phyloP scores from a whole-genome alignment of 2,888 invertebrate genomes.

The Eulithis prunata region DNA sequence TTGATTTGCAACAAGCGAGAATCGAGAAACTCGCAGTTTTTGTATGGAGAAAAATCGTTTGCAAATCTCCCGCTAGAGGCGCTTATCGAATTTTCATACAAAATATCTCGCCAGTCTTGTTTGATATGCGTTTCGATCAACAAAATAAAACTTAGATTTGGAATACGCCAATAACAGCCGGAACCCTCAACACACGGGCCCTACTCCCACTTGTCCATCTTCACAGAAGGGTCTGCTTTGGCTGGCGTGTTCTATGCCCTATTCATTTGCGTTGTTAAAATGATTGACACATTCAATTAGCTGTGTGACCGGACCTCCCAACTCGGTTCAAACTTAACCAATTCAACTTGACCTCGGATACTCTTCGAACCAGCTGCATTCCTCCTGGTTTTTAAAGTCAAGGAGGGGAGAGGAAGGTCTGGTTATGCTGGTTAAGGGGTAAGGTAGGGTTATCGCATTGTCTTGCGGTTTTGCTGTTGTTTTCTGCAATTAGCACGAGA shows the following conservation, averaged over 20 bases:
- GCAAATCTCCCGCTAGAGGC: too few species aligned
- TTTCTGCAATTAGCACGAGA: constrained; percentile 77
- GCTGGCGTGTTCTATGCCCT: constrained; percentile 71
- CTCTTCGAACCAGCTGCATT: constrained; percentile 6
- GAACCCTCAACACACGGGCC: background rate
- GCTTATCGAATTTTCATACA: too few species aligned
- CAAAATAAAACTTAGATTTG: background rate
- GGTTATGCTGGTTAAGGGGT: constrained; percentile 52
- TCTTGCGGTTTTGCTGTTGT: constrained; percentile 76
- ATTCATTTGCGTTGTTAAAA: constrained; percentile 88
- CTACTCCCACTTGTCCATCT: constrained; percentile 26
- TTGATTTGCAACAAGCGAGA: too few species aligned
- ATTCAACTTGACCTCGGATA: constrained; percentile 48
- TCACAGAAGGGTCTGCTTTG: constrained; percentile 52
- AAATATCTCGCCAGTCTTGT: too few species aligned
- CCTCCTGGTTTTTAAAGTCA: constrained; percentile 17
- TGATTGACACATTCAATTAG: constrained; percentile 93
- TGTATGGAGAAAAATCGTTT: too few species aligned
- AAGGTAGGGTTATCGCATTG: constrained; percentile 65
- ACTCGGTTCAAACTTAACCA: constrained; percentile 68
- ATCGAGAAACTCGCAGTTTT: too few species aligned
- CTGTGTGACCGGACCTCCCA: constrained; percentile 86
- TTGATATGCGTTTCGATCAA: too few species aligned
- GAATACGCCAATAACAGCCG: background rate
- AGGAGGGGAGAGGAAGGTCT: constrained; percentile 46